Evolutionary conservation across 2,888 invertebrate species (phyloP).

Genomic region (Scaeva pyrastri): DNA sequence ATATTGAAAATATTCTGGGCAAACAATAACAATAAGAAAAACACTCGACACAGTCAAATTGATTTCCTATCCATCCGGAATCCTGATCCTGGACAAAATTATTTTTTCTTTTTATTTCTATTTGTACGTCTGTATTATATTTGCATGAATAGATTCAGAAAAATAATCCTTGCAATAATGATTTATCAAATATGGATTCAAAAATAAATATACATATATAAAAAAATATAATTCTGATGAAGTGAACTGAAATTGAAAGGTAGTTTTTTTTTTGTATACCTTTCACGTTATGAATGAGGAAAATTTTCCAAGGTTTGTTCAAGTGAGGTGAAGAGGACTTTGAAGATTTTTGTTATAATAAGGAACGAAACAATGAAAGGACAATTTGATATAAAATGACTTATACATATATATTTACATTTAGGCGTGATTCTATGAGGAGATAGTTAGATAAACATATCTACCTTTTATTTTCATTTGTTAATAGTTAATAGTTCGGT

Average conservation of each 20-base stretch:
- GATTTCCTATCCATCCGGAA: background rate
- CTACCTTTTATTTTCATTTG: no score
- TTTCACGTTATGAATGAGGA: background rate
- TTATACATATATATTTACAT: background rate
- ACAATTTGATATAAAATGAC: no score
- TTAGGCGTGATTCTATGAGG: no score
- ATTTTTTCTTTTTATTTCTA: background rate
- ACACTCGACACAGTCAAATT: constrained; percentile 1
- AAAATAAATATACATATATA: background rate
- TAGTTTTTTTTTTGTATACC: background rate
- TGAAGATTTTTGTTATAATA: background rate
- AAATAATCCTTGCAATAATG: constrained; percentile 15
- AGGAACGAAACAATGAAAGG: background rate
- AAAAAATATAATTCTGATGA: background rate
- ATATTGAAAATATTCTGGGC: background rate
- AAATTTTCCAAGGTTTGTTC: background rate
- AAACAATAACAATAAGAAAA: background rate
- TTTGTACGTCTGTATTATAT: background rate
- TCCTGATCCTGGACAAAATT: background rate
- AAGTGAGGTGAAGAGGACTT: background rate
- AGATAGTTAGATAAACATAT: no score
- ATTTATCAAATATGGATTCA: background rate
- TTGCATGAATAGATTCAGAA: background rate
- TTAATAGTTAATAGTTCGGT: no score
- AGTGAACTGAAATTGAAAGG: background rate